Conservation (phyloP, 2,113 vertebrate genomes). For the Heterochromis multidens region DNA sequence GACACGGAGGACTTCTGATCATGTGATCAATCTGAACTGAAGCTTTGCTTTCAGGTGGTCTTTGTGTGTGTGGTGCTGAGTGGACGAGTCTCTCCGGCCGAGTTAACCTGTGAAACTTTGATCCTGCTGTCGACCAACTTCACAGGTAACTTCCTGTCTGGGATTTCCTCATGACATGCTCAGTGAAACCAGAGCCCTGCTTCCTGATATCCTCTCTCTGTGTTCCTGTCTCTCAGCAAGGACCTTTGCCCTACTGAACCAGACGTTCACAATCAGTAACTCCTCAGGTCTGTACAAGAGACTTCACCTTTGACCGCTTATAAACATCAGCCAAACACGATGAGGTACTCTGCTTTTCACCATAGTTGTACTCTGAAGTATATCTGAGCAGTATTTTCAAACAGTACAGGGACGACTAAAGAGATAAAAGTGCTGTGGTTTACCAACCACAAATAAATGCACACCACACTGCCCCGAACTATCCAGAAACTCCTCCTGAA, state of each 20-base stretch:
- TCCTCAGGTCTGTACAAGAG: constrained; percentile 24
- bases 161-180: background rate
- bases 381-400: background rate
- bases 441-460: too few relatives aligned
- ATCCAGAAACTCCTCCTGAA: too few relatives aligned
- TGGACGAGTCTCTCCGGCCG: background rate
- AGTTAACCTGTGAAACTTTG: constrained; percentile 38
- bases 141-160: constrained; percentile 21
- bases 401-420: too few relatives aligned
- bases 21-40: background rate
- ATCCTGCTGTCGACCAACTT: constrained; percentile 40
- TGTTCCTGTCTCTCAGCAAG: background rate
- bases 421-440: too few relatives aligned
- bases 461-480: too few relatives aligned
- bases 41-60: constrained; percentile 2
- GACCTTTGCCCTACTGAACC: constrained; percentile 12
- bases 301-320: background rate
- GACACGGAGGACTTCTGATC: background rate
- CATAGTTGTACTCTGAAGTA: background rate
- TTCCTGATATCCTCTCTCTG: background rate
- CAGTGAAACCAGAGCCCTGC: background rate
- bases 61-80: constrained; percentile 1
- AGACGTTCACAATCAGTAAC: constrained; percentile 33
- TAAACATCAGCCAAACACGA: background rate
- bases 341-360: background rate